These are phyloP conservation scores for Vollenhovia emeryi DNA, from an alignment of 1,140 invertebrate species.

Conservation along the genomic window DNA sequence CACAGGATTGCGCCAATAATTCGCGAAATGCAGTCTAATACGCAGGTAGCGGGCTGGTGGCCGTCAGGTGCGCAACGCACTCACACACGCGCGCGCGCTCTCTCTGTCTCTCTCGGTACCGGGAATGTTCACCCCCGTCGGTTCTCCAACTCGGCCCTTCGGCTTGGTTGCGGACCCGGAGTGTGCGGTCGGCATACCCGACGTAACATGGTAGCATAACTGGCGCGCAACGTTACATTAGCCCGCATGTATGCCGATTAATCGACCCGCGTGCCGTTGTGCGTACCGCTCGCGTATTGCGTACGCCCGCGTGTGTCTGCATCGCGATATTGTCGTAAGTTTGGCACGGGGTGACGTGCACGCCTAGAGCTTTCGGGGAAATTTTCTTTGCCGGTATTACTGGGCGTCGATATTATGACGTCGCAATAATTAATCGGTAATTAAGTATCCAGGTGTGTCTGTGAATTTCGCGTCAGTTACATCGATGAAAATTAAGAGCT, in stretches of 20 bases:
- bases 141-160: slow-evolving; percentile 14
- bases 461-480: background rate
- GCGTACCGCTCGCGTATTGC: slow-evolving; percentile 30
- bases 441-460: background rate
- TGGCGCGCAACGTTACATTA: slow-evolving; percentile 73
- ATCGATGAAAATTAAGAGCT: background rate
- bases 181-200: slow-evolving; percentile 74
- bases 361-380: background rate
- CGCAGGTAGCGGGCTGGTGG: slow-evolving; percentile 25
- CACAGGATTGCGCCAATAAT: slow-evolving; percentile 69
- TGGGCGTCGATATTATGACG: background rate
- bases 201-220: slow-evolving; percentile 77
- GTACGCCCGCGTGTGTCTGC: background rate
- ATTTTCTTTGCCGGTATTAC: background rate
- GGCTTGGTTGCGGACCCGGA: slow-evolving; percentile 50
- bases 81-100: background rate
- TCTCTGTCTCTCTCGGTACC: background rate
- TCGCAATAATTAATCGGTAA: background rate
- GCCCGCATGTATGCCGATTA: slow-evolving; percentile 38
- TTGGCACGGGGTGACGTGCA: background rate
- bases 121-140: background rate
- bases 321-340: background rate
- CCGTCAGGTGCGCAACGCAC: slow-evolving; percentile 23
- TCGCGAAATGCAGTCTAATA: slow-evolving; percentile 70
- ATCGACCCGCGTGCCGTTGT: slow-evolving; percentile 63